phyloP scores from a whole-genome alignment of 2,113 vertebrate species.

The Sciurus niger region DNA sequence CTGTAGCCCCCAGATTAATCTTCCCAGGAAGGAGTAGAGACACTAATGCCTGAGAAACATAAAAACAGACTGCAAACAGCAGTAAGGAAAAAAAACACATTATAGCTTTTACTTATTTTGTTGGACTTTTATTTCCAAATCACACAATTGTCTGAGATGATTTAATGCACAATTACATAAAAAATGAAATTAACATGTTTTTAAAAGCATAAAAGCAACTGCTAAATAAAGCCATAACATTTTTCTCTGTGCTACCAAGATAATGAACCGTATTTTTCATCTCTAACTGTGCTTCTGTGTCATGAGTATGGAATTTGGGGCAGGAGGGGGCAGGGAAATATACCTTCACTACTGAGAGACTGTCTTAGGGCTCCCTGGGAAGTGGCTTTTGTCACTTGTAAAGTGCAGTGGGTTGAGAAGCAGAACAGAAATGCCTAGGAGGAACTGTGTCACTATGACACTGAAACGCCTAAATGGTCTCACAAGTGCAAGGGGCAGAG shows the following conservation, averaged over 20 bases:
- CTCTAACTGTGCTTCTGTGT: conserved; percentile 85
- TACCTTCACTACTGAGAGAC: conserved; percentile 61
- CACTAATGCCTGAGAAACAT: conserved; percentile 82
- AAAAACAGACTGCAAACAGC: conserved; percentile 81
- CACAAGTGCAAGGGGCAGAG: not conserved
- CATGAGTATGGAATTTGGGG: conserved; percentile 81
- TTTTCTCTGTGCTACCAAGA: conserved; percentile 79
- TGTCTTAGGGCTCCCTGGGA: conserved; percentile 57
- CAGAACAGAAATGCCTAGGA: not conserved
- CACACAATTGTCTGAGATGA: conserved; percentile 86
- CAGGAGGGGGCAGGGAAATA: conserved; percentile 76
- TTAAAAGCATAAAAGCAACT: conserved; percentile 86
- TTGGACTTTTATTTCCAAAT: conserved; percentile 86
- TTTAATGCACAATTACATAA: conserved; percentile 85
- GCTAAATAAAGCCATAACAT: conserved; percentile 87
- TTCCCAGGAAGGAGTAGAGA: conserved; percentile 82
- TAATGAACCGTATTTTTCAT: conserved; percentile 86
- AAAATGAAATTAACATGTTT: conserved; percentile 87
- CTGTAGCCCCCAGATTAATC: conserved; percentile 79
- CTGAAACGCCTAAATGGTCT: not conserved
- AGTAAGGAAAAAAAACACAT: conserved; percentile 75
- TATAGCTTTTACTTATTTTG: conserved; percentile 85
- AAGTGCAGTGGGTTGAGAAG: conserved; percentile 43
- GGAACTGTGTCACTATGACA: not conserved
- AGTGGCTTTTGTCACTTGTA: conserved; percentile 72